phyloP scores from a whole-genome alignment of 2,113 vertebrate genomes.

The Rhinopomastus cyanomelas region DNA sequence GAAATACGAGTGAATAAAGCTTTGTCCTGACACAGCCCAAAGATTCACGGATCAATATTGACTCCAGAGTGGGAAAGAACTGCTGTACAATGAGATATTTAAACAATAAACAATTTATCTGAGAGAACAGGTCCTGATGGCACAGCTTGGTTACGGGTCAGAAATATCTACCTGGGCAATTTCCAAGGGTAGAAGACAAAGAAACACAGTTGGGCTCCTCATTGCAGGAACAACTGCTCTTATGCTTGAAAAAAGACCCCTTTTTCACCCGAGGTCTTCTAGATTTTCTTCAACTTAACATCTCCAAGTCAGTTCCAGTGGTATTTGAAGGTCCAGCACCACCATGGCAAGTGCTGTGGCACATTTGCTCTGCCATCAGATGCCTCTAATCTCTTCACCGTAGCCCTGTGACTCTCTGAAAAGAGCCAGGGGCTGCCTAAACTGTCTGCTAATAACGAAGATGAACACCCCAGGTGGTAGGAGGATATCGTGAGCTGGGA shows the following conservation, averaged over 20 bases:
- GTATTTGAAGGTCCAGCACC: not conserved
- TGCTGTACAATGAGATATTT: not conserved
- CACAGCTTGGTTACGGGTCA: not conserved
- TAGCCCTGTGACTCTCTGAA: not conserved
- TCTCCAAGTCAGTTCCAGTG: not conserved
- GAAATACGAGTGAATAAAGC: not conserved
- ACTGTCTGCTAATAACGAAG: not conserved
- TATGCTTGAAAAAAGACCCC: not conserved
- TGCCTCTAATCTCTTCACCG: not conserved
- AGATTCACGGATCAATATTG: not conserved
- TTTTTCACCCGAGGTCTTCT: not conserved
- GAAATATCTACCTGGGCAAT: not conserved
- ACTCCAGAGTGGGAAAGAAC: not conserved
- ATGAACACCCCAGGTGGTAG: not conserved
- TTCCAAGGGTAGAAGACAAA: not conserved
- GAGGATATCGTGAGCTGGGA: not conserved
- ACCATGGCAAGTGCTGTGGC: fast-evolving
- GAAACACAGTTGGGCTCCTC: not conserved
- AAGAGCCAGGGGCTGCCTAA: not conserved
- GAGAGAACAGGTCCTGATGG: not conserved
- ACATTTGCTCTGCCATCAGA: not conserved
- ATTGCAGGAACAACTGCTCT: not conserved
- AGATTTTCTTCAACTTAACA: not conserved
- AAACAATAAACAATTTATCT: not conserved
- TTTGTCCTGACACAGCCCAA: not conserved